Percentiles rank a stretch among this genome's conserved stretches.
Evolutionary conservation across 2,113 vertebrate genomes (phyloP).

Genomic region (Setophaga petechia): DNA sequence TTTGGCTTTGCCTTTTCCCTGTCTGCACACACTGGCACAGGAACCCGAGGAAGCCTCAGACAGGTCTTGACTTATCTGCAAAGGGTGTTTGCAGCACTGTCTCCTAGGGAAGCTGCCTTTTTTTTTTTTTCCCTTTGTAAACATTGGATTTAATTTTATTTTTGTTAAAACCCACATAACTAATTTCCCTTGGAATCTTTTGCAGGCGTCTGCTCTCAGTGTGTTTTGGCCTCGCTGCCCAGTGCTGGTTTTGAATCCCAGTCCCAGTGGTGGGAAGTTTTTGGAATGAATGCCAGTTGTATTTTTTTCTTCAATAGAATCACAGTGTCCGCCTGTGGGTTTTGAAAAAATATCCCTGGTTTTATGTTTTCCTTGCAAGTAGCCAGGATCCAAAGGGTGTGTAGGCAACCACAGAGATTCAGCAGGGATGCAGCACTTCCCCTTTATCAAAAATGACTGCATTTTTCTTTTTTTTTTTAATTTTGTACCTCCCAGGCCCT

Average conservation of each 20-base stretch:
- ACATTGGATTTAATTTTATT: constrained; percentile 37
- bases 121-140: neutral
- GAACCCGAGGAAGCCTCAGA: neutral
- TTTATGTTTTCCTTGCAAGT: constrained; percentile 4
- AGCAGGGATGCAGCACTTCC: neutral
- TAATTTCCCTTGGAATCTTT: constrained; percentile 51
- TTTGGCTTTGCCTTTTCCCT: neutral
- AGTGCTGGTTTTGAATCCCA: constrained; percentile 50
- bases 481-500: neutral
- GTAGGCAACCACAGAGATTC: neutral
- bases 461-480: neutral
- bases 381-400: neutral
- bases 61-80: neutral
- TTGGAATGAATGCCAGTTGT: constrained; percentile 59
- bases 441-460: neutral
- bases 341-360: constrained; percentile 47
- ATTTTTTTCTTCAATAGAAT: constrained; percentile 43
- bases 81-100: neutral
- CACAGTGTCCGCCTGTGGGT: constrained; percentile 33
- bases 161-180: constrained; percentile 48
- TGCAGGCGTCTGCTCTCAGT: constrained; percentile 59
- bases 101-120: constrained; percentile 7
- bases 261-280: constrained; percentile 63
- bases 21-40: neutral
- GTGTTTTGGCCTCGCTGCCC: constrained; percentile 64